A percentile compares a stretch with the other conserved stretches of the same genome.
phyloP scores from a whole-genome alignment of 2,888 invertebrate genomes.

The Hemistola chrysoprasaria region DNA sequence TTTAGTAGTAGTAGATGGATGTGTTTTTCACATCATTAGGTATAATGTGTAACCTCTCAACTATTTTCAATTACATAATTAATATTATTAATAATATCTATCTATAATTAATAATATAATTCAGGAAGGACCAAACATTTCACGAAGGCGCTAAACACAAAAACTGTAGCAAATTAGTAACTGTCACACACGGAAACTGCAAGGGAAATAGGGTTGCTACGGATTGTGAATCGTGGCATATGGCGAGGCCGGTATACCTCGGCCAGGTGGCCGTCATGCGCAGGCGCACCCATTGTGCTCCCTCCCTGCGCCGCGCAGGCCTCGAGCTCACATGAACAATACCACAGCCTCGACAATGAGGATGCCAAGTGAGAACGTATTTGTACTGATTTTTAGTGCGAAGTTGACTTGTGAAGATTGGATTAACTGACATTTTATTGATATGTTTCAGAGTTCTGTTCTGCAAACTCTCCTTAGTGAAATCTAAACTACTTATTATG shows the following conservation, averaged over 20 bases:
- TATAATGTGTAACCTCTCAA: too few relatives aligned
- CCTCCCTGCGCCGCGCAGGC: constrained; percentile 37
- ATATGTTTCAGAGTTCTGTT: too few relatives aligned
- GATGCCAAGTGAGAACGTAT: constrained; percentile 18
- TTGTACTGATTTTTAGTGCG: background rate
- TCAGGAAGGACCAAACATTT: too few relatives aligned
- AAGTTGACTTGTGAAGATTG: constrained; percentile 19
- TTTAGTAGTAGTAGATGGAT: too few relatives aligned
- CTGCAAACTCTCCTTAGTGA: too few relatives aligned
- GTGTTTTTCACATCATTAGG: too few relatives aligned
- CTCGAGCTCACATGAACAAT: constrained; percentile 60
- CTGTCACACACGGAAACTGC: constrained; percentile 12
- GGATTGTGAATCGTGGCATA: constrained; percentile 54
- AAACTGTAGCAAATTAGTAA: constrained; percentile 10
- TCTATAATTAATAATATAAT: too few relatives aligned
- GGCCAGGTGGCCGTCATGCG: constrained; percentile 80
- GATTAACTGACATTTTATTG: too few relatives aligned
- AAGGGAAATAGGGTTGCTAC: constrained; percentile 14
- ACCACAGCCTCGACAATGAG: constrained; percentile 45
- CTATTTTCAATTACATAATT: too few relatives aligned
- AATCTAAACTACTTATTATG: too few relatives aligned
- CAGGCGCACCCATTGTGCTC: constrained; percentile 75
- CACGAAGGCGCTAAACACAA: too few relatives aligned
- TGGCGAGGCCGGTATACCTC: constrained; percentile 73
- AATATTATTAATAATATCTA: too few relatives aligned